phyloP scores from a whole-genome alignment of 2,888 invertebrate species.

The Ganaspis brasiliensis region DNA sequence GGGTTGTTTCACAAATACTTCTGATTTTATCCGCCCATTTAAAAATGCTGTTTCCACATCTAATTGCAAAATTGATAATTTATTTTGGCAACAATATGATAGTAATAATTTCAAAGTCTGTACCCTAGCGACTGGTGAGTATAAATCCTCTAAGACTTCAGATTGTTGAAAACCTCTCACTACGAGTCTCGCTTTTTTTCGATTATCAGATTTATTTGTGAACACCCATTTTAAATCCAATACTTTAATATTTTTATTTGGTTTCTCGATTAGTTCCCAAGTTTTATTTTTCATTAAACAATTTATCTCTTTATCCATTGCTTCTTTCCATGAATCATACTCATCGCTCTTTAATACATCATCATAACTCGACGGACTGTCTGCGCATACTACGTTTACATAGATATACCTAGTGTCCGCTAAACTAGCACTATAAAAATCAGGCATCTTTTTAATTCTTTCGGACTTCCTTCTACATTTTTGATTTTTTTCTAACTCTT shows the following conservation, averaged over 20 bases:
- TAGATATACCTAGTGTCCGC: background rate
- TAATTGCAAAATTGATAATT: background rate
- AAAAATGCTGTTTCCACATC: constrained; percentile 18
- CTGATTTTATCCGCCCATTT: background rate
- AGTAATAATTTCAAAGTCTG: background rate
- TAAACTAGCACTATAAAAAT: background rate
- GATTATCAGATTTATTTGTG: constrained; percentile 59
- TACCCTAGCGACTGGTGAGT: background rate
- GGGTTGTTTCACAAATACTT: constrained; percentile 13
- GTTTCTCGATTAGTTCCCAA: background rate
- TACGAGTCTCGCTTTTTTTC: constrained; percentile 64
- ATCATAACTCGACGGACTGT: background rate
- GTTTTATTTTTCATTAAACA: background rate
- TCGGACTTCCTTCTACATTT: background rate
- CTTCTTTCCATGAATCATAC: background rate
- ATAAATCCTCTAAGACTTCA: constrained; percentile 34
- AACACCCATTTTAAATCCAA: background rate
- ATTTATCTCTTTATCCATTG: background rate
- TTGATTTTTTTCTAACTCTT: background rate
- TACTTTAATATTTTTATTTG: background rate
- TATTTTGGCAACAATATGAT: background rate
- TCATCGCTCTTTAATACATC: background rate
- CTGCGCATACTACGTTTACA: background rate
- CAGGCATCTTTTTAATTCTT: background rate
- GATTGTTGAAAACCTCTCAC: constrained; percentile 66